Percentiles rank a stretch among this genome's conserved stretches.
Conservation (phyloP, 2,888 invertebrate species). For the Synanthedon formicaeformis region DNA sequence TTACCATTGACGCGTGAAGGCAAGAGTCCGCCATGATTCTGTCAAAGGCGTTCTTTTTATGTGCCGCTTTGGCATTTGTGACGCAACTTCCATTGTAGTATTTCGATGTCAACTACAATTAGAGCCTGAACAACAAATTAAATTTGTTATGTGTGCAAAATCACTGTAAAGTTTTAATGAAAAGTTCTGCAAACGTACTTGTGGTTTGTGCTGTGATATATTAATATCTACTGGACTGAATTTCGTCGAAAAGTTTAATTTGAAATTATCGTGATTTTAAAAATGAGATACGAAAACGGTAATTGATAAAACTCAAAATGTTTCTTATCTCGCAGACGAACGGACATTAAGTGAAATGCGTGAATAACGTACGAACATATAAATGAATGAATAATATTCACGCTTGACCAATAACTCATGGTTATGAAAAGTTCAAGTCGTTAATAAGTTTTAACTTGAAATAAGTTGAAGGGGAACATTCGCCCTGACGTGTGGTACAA, state of each 20-base stretch:
- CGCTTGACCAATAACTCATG: background rate
- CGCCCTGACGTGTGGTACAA: background rate
- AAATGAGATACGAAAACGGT: background rate
- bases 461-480: background rate
- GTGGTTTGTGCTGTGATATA: no score
- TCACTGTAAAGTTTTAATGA: no score
- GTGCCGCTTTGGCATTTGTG: no score
- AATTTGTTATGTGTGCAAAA: no score
- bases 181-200: no score
- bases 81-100: no score
- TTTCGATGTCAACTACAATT: no score
- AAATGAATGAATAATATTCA: background rate
- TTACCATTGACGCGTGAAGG: no score
- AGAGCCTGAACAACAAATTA: no score
- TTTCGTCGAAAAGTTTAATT: background rate
- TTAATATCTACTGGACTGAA: no score
- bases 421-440: slow-evolving; percentile 1
- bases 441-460: background rate
- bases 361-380: background rate
- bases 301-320: background rate
- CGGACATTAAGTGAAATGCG: background rate
- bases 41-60: no score
- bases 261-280: background rate
- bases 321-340: background rate
- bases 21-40: no score